Base-by-base conservation (phyloP, 2,113 vertebrate genomes). In the Bufo gargarizans region DNA sequence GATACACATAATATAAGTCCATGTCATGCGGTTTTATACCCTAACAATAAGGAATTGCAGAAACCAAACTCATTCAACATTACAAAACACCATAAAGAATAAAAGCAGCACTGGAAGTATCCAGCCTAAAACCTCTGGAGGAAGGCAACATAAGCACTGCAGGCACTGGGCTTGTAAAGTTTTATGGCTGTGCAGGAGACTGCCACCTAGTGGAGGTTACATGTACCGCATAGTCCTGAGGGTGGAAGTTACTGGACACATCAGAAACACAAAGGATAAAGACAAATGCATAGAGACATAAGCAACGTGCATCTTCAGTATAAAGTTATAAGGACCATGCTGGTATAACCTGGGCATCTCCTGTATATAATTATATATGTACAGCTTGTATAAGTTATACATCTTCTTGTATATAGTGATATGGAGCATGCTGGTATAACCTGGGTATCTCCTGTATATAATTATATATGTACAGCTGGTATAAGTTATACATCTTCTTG, bases 131-230 rank as follows among this genome's bases (percentile, higher is more conserved):
- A 53, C 55, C 85, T 49, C 74, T 65, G 74, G 85, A 11, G 74
- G 8, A 2, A 12, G 33, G n/a, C 74, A 77, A 63, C 45, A 72
- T 61, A 61, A 33, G 14, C 47, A 69, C 49, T 74, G 12, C 1
- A 2, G 50, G 45, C 47, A 33, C 22, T 84, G 1, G 13, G n/a
- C 14, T 3, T 45, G 20, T 50, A 13, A 4, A 72, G 33, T 14
- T 43, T 11, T 19, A 55, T 12, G 80, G 47, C n/a, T 17, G 5
- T 65, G 76, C 76, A 43, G n/a, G 47, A 33, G 63, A 72, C 74
- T 78, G 85, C 74, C 85, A 86, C 85, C 85, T 55, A 49, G 74
- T 86, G 85, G 74, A 50, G 1, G 0, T 58, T 86, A 59, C 2
- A 10, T 6, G 4, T 45, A 67, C 45, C 3, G 53, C 13, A 84